These are phyloP conservation scores for Etheostoma nigrum DNA, from an alignment of 2,797 vertebrate species.

Conservation along the genomic window DNA sequence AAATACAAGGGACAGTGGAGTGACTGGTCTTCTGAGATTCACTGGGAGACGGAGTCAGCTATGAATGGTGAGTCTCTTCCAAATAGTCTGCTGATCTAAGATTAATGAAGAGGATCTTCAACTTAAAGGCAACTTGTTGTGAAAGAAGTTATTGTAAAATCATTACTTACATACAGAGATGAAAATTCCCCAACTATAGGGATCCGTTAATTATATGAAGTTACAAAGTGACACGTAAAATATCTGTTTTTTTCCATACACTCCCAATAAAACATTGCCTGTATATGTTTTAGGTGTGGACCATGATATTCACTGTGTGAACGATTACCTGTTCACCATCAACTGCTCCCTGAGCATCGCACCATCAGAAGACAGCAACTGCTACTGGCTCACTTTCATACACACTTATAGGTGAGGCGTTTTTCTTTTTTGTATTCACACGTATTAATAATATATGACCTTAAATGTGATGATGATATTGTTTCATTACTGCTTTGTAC, in stretches of 20 bases:
- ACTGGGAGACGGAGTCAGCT: conserved; percentile 64
- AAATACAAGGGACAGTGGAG: conserved; percentile 79
- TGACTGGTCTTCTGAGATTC: conserved; percentile 74
- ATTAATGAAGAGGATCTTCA: no score
- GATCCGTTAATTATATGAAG: background rate
- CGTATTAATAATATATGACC: background rate
- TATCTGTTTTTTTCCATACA: background rate
- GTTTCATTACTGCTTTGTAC: background rate
- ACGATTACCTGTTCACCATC: conserved; percentile 72
- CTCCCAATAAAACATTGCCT: background rate
- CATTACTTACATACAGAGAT: background rate
- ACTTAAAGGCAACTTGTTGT: no score
- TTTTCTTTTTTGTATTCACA: background rate
- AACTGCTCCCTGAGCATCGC: conserved; percentile 73
- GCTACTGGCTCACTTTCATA: conserved; percentile 55
- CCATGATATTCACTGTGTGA: conserved; percentile 67
- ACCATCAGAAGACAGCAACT: conserved; percentile 5
- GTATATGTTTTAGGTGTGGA: conserved; percentile 38
- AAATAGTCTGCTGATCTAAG: no score
- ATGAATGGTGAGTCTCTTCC: conserved; percentile 2
- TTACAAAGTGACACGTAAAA: background rate
- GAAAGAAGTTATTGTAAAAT: no score
- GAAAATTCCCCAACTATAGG: background rate
- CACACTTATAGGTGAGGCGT: conserved; percentile 1
- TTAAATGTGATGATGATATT: background rate